Conservation (phyloP, 2,888 invertebrate genomes). For the Polydrusus tereticollis region DNA sequence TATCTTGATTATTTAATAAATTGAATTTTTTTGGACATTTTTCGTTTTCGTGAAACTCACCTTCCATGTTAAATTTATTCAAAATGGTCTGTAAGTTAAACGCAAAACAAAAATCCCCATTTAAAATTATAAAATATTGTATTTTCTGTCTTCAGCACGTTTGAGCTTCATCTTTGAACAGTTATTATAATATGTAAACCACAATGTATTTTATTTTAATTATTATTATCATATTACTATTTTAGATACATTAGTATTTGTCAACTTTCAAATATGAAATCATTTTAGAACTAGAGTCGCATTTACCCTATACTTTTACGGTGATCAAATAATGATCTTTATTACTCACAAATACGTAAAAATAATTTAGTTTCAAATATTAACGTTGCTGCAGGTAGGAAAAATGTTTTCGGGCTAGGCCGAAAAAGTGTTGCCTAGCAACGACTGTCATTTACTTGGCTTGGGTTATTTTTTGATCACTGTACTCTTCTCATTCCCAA, state of each 20-base stretch:
- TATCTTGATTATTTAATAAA: not conserved
- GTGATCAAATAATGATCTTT: not conserved
- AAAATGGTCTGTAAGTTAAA: not conserved
- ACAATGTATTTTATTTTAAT: conserved; percentile 15
- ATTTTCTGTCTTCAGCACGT: not conserved
- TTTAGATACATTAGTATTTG: conserved; percentile 7
- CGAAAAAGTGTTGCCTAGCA: no score
- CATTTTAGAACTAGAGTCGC: conserved; percentile 9
- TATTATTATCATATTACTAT: conserved; percentile 3
- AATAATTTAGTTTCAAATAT: not conserved
- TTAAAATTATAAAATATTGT: not conserved
- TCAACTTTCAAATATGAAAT: conserved; percentile 19
- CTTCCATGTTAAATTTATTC: no score
- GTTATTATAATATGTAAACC: not conserved
- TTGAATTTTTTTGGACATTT: not conserved
- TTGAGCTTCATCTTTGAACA: conserved; percentile 1
- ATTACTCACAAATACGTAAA: not conserved
- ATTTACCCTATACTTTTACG: not conserved
- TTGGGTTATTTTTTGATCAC: not conserved
- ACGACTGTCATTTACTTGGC: no score
- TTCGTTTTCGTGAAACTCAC: no score
- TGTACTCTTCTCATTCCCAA: conserved; percentile 11
- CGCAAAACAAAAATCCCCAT: not conserved
- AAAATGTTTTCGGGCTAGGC: no score
- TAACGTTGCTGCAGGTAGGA: not conserved